Evolutionary conservation across 2,888 invertebrate species (phyloP).

Genomic region (Eupithecia centaureata): DNA sequence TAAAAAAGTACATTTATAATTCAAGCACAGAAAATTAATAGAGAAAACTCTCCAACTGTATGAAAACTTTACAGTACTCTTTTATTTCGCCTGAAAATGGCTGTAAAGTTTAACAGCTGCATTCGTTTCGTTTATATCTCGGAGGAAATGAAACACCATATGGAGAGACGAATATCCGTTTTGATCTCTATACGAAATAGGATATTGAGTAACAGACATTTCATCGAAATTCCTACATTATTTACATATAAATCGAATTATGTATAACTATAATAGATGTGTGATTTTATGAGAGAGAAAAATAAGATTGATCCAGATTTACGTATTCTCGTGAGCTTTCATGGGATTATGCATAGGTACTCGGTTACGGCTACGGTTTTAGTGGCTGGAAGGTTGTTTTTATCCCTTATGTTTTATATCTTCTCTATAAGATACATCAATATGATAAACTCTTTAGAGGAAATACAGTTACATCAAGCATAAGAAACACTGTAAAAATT

Average conservation of each 20-base stretch:
- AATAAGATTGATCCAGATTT: neutral
- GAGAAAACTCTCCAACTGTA: neutral
- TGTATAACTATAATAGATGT: conserved; percentile 21
- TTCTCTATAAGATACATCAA: neutral
- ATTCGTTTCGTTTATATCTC: conserved; percentile 3
- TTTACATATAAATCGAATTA: conserved; percentile 39
- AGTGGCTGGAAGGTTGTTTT: neutral
- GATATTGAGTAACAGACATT: conserved; percentile 2
- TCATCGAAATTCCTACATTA: conserved; percentile 22
- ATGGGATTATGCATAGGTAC: neutral
- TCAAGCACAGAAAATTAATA: neutral
- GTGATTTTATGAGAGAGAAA: conserved; percentile 10
- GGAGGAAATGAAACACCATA: conserved; percentile 21
- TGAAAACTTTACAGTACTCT: neutral
- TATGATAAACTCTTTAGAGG: neutral
- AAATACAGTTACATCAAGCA: no score
- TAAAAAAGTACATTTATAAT: neutral
- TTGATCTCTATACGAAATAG: neutral
- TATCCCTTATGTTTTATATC: neutral
- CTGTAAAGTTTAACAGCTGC: conserved; percentile 16
- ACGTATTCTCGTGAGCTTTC: neutral
- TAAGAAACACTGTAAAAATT: no score
- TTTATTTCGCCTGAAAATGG: conserved; percentile 5
- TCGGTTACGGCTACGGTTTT: no score
- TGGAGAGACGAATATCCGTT: conserved; percentile 12